A percentile compares a stretch with the other conserved stretches of the same genome.
Conservation (phyloP, 2,888 invertebrate genomes). For the Chymomyza fuscimana region DNA sequence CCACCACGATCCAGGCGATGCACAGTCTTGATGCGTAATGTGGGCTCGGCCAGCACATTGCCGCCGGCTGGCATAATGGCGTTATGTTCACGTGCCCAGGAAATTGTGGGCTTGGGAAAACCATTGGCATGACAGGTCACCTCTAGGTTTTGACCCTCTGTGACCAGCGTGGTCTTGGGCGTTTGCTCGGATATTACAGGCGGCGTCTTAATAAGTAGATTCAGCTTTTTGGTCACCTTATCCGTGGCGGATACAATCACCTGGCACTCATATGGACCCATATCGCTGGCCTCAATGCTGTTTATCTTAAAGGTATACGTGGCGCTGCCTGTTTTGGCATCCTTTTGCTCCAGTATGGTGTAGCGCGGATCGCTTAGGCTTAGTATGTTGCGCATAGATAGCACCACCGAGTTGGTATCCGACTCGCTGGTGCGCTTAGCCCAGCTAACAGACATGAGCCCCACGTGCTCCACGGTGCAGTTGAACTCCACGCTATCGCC, state of each 20-base stretch:
- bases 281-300: constrained; percentile 76
- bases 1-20: constrained; percentile 78
- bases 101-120: constrained; percentile 86
- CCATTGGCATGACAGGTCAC: constrained; percentile 88
- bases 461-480: constrained; percentile 78
- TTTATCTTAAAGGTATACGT: constrained; percentile 76
- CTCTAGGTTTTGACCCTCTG: constrained; percentile 75
- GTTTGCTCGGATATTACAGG: constrained; percentile 76
- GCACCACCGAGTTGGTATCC: constrained; percentile 71
- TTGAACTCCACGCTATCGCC: constrained; percentile 77
- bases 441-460: constrained; percentile 76
- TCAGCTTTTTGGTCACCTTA: constrained; percentile 73
- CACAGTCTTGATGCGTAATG: constrained; percentile 69
- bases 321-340: constrained; percentile 59
- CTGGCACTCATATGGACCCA: constrained; percentile 79
- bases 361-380: constrained; percentile 76
- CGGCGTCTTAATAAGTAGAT: constrained; percentile 76
- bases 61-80: constrained; percentile 80
- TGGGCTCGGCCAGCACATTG: constrained; percentile 65
- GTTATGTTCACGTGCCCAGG: constrained; percentile 85
- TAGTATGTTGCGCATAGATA: constrained; percentile 75
- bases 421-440: constrained; percentile 70
- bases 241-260: constrained; percentile 76
- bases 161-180: constrained; percentile 67
- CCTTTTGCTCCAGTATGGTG: constrained; percentile 64